Evolutionary conservation across 1,140 invertebrate genomes (phyloP).

Genomic region (Rhopalosiphum maidis): DNA sequence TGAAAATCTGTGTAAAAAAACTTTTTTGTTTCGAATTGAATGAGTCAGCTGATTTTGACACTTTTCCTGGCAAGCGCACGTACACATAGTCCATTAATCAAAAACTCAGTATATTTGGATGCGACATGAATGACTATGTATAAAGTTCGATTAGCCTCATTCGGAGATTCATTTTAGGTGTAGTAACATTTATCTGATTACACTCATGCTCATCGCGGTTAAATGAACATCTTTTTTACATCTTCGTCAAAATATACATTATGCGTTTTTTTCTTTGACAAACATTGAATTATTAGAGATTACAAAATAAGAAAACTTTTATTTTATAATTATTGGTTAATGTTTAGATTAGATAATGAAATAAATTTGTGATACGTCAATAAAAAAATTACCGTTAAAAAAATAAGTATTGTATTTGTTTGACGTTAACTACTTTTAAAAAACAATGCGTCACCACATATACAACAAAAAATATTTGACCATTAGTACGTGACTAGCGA

Average conservation of each 20-base stretch:
- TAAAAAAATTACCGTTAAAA: neutral
- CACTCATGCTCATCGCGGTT: neutral
- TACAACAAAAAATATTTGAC: neutral
- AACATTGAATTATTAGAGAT: neutral
- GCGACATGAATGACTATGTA: conserved; percentile 49
- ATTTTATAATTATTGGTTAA: neutral
- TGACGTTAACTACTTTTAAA: neutral
- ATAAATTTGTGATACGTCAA: neutral
- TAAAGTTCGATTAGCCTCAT: conserved; percentile 50
- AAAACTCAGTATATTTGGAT: conserved; percentile 41
- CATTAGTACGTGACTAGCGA: neutral
- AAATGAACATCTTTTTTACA: neutral
- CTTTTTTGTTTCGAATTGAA: conserved; percentile 17
- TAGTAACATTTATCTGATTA: neutral
- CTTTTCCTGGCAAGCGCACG: conserved; percentile 34
- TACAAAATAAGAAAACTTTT: neutral
- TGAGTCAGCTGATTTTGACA: conserved; percentile 54
- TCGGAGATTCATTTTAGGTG: neutral
- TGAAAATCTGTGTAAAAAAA: conserved; percentile 56
- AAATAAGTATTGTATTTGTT: neutral
- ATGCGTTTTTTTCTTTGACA: neutral
- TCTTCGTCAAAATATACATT: neutral
- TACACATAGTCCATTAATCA: conserved; percentile 47
- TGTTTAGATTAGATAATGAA: neutral
- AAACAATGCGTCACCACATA: neutral